Base-by-base conservation (phyloP, 1,140 invertebrate genomes). In the Drosophila baimaii region DNA sequence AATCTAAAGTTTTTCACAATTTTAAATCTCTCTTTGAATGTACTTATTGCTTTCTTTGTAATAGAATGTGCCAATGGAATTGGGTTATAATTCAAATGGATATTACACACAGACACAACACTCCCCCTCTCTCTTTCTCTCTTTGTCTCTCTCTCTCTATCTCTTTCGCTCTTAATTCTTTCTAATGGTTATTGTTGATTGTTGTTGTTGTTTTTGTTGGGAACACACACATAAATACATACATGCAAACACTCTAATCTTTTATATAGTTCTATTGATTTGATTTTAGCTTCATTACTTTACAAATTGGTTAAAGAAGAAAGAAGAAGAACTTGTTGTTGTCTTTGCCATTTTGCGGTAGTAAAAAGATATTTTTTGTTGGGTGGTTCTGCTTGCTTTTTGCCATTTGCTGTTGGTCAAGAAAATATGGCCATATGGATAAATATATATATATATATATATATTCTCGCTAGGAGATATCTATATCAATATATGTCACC, bases 51-150 rank as follows among this genome's bases (percentile, higher is more conserved):
- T n/a, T n/a, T n/a, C n/a, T n/a, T n/a, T 41, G 17, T 19, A 8
- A 8, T 17, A 7, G 13, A 46, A 19, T 49, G n/a, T 19, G 29
- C 2, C 17, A 19, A 0, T 52, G 49, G 17, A 52, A 52, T 52
- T 52, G 49, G 49, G 13, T 12, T 52, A 21, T 70, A 70, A 56
- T 49, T 57, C 21, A 70, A 71, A 49, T 56, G 66, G 68, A 51
- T 39, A 49, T 70, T 70, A 47, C 51, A 71, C 68, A 71, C 51
- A 70, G 35, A 66, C 44, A 54, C 62, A 66, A 54, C 66, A 71
- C 52, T 70, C n/a, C n/a, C 33, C 23, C 25, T 27, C 13, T 25
- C 59, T 41, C 5, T 33, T 23, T 74, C 15, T 15, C 41, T 65
- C 21, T 29, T 65, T n/a, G n/a, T n/a, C n/a, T n/a, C n/a, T n/a